Conservation (phyloP, 2,888 invertebrate species). For the Drosophila stalkeri region DNA sequence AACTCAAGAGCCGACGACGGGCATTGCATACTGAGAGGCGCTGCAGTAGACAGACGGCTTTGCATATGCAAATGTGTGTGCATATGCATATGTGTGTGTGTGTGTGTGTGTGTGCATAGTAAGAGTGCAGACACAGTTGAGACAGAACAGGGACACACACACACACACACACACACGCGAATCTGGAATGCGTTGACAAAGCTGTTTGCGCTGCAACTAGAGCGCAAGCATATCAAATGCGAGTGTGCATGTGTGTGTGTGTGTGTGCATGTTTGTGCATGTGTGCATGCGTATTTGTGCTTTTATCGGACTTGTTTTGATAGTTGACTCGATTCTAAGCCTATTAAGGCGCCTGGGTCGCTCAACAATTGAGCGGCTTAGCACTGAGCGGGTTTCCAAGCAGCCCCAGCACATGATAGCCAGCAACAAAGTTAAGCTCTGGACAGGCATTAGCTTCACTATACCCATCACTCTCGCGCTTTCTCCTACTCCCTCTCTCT, state of each 20-base stretch:
- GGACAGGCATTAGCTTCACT: background rate
- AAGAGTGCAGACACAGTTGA: slow-evolving; percentile 42
- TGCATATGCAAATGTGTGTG: slow-evolving; percentile 22
- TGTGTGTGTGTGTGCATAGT: background rate
- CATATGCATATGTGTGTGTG: background rate
- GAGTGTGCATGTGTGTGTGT: slow-evolving; percentile 12
- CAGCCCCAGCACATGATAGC: slow-evolving; percentile 59
- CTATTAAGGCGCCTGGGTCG: slow-evolving; percentile 75
- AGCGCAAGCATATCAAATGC: slow-evolving; percentile 65
- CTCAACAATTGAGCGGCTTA: slow-evolving; percentile 73
- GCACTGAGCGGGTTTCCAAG: slow-evolving; percentile 71
- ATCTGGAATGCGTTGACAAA: slow-evolving; percentile 64
- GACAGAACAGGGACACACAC: slow-evolving; percentile 11
- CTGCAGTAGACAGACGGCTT: slow-evolving; percentile 35
- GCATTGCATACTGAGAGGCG: slow-evolving; percentile 46
- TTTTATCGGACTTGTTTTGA: slow-evolving; percentile 77
- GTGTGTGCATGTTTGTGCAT: background rate
- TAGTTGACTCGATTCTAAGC: slow-evolving; percentile 76
- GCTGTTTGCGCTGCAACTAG: slow-evolving; percentile 67
- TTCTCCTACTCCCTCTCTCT: background rate
- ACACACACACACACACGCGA: slow-evolving; percentile 9
- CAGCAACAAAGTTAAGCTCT: slow-evolving; percentile 66
- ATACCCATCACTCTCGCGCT: background rate
- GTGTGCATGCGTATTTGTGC: slow-evolving; percentile 28
- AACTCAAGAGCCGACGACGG: slow-evolving; percentile 28